These are phyloP conservation scores for Mycalesis mineus DNA, from an alignment of 2,888 invertebrate genomes.

Conservation along the genomic window DNA sequence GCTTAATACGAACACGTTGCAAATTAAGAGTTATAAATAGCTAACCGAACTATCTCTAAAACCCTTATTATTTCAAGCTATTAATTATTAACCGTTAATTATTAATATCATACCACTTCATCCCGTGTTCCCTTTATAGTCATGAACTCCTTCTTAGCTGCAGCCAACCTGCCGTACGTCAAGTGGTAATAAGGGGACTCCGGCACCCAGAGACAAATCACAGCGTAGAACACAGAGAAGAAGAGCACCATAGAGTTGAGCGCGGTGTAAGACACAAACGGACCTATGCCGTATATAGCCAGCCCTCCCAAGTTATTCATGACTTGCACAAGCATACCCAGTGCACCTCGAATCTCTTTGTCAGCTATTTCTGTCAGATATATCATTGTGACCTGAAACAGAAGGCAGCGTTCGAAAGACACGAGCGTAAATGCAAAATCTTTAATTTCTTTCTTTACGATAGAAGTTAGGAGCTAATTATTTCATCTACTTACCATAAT, in stretches of 20 bases:
- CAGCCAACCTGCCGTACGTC: slow-evolving; percentile 66
- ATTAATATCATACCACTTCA: slow-evolving; percentile 48
- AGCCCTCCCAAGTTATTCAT: slow-evolving; percentile 70
- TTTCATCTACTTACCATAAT: too few relatives aligned
- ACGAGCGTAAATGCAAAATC: too few relatives aligned
- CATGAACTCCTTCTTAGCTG: slow-evolving; percentile 65
- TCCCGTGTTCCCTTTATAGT: slow-evolving; percentile 63
- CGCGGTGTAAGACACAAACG: slow-evolving; percentile 65
- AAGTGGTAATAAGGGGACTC: slow-evolving; percentile 81
- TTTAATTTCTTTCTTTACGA: too few relatives aligned
- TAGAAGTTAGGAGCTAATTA: neutral
- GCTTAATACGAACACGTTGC: too few relatives aligned
- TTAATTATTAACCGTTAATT: too few relatives aligned
- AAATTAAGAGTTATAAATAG: too few relatives aligned
- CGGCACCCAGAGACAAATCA: slow-evolving; percentile 76
- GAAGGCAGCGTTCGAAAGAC: too few relatives aligned
- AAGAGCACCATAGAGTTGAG: slow-evolving; percentile 64
- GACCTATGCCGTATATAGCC: slow-evolving; percentile 64
- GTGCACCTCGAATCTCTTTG: slow-evolving; percentile 67
- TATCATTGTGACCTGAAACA: slow-evolving; percentile 70
- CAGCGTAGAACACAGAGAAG: slow-evolving; percentile 67
- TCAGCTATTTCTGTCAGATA: slow-evolving; percentile 75
- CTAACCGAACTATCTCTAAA: too few relatives aligned
- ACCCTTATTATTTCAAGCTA: too few relatives aligned
- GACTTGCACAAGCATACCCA: slow-evolving; percentile 71